Conservation (phyloP, 1,140 invertebrate genomes). For the Danaus plexippus region DNA sequence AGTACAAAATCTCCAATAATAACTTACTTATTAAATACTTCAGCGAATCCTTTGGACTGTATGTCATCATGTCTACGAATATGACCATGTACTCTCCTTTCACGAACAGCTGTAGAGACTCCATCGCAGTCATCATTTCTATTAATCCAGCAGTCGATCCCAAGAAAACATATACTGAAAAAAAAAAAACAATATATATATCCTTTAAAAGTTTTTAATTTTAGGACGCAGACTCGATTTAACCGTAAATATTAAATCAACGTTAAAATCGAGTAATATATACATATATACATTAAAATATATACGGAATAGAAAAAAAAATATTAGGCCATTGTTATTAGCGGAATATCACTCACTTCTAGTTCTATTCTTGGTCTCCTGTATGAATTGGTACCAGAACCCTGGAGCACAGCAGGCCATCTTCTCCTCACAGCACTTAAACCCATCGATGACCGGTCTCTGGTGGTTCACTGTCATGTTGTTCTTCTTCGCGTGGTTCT, state of each 20-base stretch:
- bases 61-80: slow-evolving; percentile 92
- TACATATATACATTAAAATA: no score
- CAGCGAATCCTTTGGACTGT: slow-evolving; percentile 80
- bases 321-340: not conserved
- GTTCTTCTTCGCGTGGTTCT: slow-evolving; percentile 78
- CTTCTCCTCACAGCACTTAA: slow-evolving; percentile 82
- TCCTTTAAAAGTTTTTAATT: no score
- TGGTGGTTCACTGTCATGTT: slow-evolving; percentile 89
- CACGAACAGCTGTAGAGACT: slow-evolving; percentile 86
- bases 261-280: no score
- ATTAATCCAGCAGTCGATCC: slow-evolving; percentile 85
- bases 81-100: slow-evolving; percentile 97
- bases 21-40: slow-evolving; percentile 92
- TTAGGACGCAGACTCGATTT: no score
- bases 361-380: slow-evolving; percentile 90
- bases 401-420: slow-evolving; percentile 80
- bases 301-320: slow-evolving; percentile 80
- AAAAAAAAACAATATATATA: slow-evolving; percentile 5
- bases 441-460: slow-evolving; percentile 76
- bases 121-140: slow-evolving; percentile 93
- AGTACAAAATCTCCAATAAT: no score
- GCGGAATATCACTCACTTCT: slow-evolving; percentile 79
- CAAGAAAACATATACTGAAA: slow-evolving; percentile 92
- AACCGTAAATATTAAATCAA: no score
- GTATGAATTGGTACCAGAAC: slow-evolving; percentile 89